Base-by-base conservation (phyloP, 2,888 invertebrate species). In the Ischnura elegans region DNA sequence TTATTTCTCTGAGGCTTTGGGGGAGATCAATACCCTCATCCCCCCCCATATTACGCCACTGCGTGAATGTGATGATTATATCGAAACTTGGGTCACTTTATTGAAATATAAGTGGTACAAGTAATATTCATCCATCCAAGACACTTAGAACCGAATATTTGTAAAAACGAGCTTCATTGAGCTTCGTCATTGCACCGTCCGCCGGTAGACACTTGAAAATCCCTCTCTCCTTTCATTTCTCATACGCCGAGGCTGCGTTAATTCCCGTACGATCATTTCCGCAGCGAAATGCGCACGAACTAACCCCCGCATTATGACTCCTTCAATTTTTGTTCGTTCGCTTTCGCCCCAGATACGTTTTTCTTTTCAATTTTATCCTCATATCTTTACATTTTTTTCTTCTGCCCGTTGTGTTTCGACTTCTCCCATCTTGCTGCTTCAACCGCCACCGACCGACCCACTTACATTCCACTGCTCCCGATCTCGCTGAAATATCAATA, bases 401-500 rank as follows among this genome's bases (percentile, higher is more conserved):
- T 87, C 19, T 8, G 8, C 19, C 8, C 42, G 29, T 47, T 55
- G 55, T 61, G 25, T 61, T 76, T 76, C 29, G 76, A 36, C 76
- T 76, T 61, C n/a, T n/a, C n/a, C n/a, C n/a, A n/a, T n/a, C n/a
- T n/a, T n/a, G n/a, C n/a, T n/a, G n/a, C n/a, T n/a, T 10, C 51
- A 51, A 3, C 4, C 13, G 2, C 51, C 51, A 13, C 51, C 51
- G 19, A 51, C 51, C 55, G 43, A 61, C 55, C 90, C 61, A 90
- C 90, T 61, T 90, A 90, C 90, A 90, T 90, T 90, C 61, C 90
- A 90, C 42, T 47, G 90, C 90, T 66, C 90, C 90, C 90, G 61
- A 43, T 90, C 90, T 43, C 90, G 90, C 61, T 66, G 90, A 90
- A 90, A 90, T 90, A 61, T 90, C 90, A 90, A 61, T 90, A 61